These are phyloP conservation scores for Strigamia maritima DNA, from an alignment of 2,888 invertebrate species.

Conservation along the genomic window DNA sequence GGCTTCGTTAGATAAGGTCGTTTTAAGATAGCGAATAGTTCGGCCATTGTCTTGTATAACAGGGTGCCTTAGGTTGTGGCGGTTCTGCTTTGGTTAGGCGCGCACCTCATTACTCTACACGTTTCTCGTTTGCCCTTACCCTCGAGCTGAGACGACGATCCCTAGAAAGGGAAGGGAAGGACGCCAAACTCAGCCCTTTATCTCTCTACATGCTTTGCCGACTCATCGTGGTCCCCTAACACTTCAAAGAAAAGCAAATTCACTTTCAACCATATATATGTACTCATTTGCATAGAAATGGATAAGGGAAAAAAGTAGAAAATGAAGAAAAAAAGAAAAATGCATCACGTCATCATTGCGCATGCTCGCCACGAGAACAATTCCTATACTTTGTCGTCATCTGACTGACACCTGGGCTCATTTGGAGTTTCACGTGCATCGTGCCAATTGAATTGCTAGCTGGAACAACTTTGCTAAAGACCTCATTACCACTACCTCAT, in stretches of 20 bases:
- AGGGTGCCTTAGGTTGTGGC: not conserved
- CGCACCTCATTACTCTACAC: conserved; percentile 9
- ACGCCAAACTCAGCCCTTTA: not conserved
- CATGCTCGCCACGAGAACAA: not conserved
- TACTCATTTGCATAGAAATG: conserved; percentile 12
- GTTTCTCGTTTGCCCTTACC: not conserved
- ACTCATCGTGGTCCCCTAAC: not conserved
- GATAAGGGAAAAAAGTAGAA: not conserved
- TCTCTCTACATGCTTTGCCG: not conserved
- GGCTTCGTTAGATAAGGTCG: not conserved
- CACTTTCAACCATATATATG: not conserved
- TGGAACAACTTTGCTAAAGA: conserved; percentile 9
- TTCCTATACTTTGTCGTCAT: not conserved
- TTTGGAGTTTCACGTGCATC: not conserved
- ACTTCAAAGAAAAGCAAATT: conserved; percentile 19
- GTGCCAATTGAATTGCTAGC: not conserved
- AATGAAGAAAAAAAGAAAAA: not conserved
- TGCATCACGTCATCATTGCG: not conserved
- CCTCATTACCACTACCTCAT: not conserved
- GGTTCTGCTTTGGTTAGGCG: not conserved
- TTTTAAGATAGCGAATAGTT: not conserved
- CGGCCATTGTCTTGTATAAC: not conserved
- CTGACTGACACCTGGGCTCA: conserved; percentile 20
- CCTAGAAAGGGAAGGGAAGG: not conserved
- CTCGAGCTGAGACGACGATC: not conserved